Conservation (phyloP, 64 coral and sea anemone genomes). For the Porites lutea region DNA sequence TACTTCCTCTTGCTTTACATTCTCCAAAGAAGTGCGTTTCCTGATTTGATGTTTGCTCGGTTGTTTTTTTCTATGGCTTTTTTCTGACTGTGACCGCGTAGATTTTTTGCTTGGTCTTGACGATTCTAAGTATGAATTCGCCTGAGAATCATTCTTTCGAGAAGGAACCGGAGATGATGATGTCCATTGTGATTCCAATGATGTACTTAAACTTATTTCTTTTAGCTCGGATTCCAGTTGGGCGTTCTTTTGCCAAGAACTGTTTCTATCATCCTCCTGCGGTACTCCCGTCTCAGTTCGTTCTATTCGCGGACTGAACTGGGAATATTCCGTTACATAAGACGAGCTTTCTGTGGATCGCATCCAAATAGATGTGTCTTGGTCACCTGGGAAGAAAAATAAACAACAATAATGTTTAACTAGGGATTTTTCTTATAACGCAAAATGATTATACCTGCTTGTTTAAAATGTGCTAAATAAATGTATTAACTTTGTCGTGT, state of each 20-base stretch:
- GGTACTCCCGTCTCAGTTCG: background rate
- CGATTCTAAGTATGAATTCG: background rate
- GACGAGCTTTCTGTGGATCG: background rate
- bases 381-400: background rate
- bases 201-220: slow-evolving; percentile 2
- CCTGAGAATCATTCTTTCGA: background rate
- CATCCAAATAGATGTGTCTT: background rate
- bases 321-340: background rate
- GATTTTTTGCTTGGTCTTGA: background rate
- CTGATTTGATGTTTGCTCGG: slow-evolving; percentile 33
- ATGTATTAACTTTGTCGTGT: too few relatives aligned
- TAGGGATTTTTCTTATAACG: too few relatives aligned
- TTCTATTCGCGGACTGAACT: background rate
- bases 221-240: slow-evolving; percentile 29
- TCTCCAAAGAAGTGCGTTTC: background rate
- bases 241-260: background rate
- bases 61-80: slow-evolving; percentile 44
- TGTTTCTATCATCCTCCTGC: background rate
- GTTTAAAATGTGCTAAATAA: too few relatives aligned
- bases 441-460: too few relatives aligned
- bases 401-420: too few relatives aligned
- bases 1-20: background rate
- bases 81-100: slow-evolving; percentile 10
- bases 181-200: slow-evolving; percentile 35
- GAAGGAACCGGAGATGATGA: background rate